Percentiles rank a stretch among this genome's conserved stretches.
These are phyloP conservation scores for Ptychoptera contaminata DNA, from an alignment of 2,888 invertebrate species.

Conservation along the genomic window DNA sequence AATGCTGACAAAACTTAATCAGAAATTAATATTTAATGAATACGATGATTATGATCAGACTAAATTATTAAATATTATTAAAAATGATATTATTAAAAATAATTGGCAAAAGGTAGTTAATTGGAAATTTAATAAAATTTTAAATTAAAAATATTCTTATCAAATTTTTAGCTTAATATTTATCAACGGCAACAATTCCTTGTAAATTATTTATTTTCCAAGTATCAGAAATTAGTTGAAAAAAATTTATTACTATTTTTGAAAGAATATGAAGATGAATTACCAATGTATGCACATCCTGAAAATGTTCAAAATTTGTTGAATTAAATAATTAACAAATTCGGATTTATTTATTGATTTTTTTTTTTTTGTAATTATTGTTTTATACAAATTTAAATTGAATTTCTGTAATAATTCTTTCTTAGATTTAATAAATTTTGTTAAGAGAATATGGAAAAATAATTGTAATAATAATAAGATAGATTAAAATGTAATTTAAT, in stretches of 20 bases:
- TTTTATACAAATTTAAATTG: too few relatives aligned
- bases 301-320: not conserved
- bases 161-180: not conserved
- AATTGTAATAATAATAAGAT: too few relatives aligned
- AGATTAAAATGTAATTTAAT: too few relatives aligned
- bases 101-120: not conserved
- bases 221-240: not conserved
- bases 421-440: too few relatives aligned
- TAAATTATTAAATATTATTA: not conserved
- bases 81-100: not conserved
- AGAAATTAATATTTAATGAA: not conserved
- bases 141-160: not conserved
- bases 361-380: too few relatives aligned
- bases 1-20: slow-evolving; percentile 7
- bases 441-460: too few relatives aligned
- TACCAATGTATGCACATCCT: not conserved
- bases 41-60: not conserved
- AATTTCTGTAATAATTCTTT: too few relatives aligned
- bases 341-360: too few relatives aligned
- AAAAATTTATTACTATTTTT: not conserved
- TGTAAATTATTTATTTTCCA: not conserved
- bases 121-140: not conserved
- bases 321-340: not conserved
- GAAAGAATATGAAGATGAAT: not conserved
- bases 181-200: not conserved